These are phyloP conservation scores for Conger conger DNA, from an alignment of 2,113 vertebrate species.

Conservation along the genomic window DNA sequence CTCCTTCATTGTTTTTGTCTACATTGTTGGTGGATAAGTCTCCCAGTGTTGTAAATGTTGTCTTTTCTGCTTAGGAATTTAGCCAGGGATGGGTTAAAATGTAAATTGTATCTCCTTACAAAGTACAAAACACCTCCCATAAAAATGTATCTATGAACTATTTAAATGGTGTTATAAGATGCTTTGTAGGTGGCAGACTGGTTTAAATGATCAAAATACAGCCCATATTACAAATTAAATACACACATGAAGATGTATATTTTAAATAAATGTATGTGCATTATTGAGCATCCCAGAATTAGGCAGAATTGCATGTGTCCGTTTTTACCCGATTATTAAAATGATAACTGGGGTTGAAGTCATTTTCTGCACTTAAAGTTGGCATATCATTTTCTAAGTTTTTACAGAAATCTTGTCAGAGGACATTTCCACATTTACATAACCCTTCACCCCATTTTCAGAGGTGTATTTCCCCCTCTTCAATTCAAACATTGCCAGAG, in stretches of 20 bases:
- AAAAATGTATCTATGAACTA: no score
- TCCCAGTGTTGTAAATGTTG: no score
- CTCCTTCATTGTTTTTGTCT: constrained; percentile 37
- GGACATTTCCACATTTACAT: background rate
- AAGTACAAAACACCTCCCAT: no score
- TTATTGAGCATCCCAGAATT: background rate
- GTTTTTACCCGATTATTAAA: background rate
- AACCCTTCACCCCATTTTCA: background rate
- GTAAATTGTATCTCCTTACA: no score
- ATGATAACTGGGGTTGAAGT: background rate
- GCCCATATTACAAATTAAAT: no score
- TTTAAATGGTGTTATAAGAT: no score
- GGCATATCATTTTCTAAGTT: background rate
- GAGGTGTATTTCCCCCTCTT: background rate
- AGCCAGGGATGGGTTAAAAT: no score
- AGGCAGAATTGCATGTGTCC: background rate
- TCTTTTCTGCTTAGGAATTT: no score
- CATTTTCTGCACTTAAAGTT: background rate
- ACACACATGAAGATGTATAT: background rate
- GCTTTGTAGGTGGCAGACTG: no score
- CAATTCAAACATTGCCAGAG: background rate
- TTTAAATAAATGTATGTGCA: no score
- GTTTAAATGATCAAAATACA: no score
- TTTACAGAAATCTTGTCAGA: background rate
- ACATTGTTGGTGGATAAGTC: no score